Percentiles rank a stretch among this genome's conserved stretches.
Conservation (phyloP, 2,113 vertebrate genomes). For the Rana temporaria region DNA sequence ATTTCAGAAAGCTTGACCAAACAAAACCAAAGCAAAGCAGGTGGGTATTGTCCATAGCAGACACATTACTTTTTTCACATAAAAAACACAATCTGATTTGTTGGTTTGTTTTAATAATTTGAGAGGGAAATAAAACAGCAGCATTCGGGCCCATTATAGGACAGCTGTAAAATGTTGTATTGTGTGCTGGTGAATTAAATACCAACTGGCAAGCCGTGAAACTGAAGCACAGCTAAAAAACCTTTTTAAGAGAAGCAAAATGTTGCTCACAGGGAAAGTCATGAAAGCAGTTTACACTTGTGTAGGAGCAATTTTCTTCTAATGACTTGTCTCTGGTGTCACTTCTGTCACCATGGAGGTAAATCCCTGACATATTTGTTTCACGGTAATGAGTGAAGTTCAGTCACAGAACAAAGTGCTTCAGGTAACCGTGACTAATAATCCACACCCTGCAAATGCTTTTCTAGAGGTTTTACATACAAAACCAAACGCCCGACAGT, state of each 20-base stretch:
- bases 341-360: slow-evolving; percentile 13
- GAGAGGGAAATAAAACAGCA: too few species aligned
- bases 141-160: neutral
- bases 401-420: neutral
- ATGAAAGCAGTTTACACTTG: slow-evolving; percentile 3
- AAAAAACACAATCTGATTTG: too few species aligned
- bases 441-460: slow-evolving; percentile 18
- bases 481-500: slow-evolving; percentile 6
- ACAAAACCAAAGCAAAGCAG: too few species aligned
- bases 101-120: too few species aligned
- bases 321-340: neutral
- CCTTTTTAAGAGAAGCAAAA: neutral
- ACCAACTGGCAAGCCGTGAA: neutral
- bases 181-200: neutral
- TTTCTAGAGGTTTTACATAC: slow-evolving; percentile 21
- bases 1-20: too few species aligned
- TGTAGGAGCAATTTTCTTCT: neutral
- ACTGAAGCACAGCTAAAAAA: neutral
- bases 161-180: neutral
- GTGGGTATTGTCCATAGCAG: too few species aligned
- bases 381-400: slow-evolving; percentile 10
- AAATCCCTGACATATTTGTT: neutral
- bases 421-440: slow-evolving; percentile 8
- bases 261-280: too few species aligned
- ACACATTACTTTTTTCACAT: too few species aligned